Base-by-base conservation (phyloP, 2,888 invertebrate genomes). In the Scaptomyza parva region DNA sequence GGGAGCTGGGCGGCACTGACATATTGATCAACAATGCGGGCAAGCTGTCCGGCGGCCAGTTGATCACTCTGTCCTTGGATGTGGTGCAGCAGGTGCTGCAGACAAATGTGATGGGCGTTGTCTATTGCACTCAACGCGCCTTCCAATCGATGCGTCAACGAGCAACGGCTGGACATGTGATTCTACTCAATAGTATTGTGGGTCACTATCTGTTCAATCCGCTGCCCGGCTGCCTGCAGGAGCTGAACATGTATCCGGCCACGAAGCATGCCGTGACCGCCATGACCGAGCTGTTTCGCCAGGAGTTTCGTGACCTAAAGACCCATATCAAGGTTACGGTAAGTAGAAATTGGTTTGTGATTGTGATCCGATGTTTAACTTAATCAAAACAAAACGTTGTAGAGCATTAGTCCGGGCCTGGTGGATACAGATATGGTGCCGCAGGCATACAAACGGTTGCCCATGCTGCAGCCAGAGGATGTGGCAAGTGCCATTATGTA, bases 21-120 rank as follows among this genome's bases (percentile, higher is more conserved):
- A 92, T 94, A 2, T 91, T 94, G 43, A 85, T 94, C 3, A 94
- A 94, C 75, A 94, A 93, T 83, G 94, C 94, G 0, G 94, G 93
- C 2, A 80, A 93, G 12, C 28, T 70, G 0, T 40, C 60, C 5
- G 61, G 50, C 1, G 89, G 90, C 0, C 81, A 82, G 44, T 20
- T 89, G 61, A 39, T 78, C 3, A 84, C 74, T 11, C 66, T 84
- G 70, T 12, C 74, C 3, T 57, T 84, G 61, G 78, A 69, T 0
- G 55, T 44, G 1, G 60, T 88, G 20, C 78, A 88, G 39, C 73
- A 91, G 44, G 82, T 92, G 1, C 77, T 93, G 11, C 92, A 93
- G 66, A 91, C 91, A 11, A 93, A 93, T 71, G 62, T 92, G 0
- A 91, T 90, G 71, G 93, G 92, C 1, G 77, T 91, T 5, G 83